These are phyloP conservation scores for Hirudinaria manillensis DNA, from an alignment of 2,888 invertebrate genomes.

Conservation along the genomic window DNA sequence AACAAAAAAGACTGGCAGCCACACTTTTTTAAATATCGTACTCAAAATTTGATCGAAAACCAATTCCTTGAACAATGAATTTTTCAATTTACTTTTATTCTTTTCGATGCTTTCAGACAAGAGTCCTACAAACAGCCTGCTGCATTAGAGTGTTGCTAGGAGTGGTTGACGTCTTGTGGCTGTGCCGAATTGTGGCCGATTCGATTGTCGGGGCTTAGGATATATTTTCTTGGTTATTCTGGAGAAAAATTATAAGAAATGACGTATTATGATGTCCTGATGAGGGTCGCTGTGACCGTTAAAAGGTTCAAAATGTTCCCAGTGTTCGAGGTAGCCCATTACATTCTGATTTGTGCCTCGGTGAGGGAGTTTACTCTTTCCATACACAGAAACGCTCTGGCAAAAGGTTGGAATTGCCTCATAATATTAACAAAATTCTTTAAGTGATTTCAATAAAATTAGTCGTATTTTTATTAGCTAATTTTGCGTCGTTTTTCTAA, in stretches of 20 bases:
- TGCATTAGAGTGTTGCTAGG: too few species aligned
- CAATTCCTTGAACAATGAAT: too few species aligned
- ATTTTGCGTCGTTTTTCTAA: neutral
- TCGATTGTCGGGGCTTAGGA: too few species aligned
- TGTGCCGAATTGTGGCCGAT: too few species aligned
- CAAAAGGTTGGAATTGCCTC: neutral
- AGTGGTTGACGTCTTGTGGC: too few species aligned
- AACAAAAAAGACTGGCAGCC: too few species aligned
- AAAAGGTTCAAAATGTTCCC: conserved; percentile 98
- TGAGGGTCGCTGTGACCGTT: conserved; percentile 93
- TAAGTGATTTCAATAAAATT: neutral
- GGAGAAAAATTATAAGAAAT: neutral
- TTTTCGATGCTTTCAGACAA: too few species aligned
- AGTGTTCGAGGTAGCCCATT: conserved; percentile 97
- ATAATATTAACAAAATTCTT: neutral
- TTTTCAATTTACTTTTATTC: too few species aligned
- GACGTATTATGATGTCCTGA: conserved; percentile 23
- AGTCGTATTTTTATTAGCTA: neutral
- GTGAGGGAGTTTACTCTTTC: conserved; percentile 74
- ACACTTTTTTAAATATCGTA: too few species aligned
- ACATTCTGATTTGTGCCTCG: conserved; percentile 83
- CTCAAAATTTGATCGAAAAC: too few species aligned
- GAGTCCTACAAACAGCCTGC: too few species aligned
- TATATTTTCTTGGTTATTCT: too few species aligned
- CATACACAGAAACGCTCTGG: conserved; percentile 7